Evolutionary conservation across 2,113 vertebrate genomes (phyloP).

Genomic region (Mohoua ochrocephala): DNA sequence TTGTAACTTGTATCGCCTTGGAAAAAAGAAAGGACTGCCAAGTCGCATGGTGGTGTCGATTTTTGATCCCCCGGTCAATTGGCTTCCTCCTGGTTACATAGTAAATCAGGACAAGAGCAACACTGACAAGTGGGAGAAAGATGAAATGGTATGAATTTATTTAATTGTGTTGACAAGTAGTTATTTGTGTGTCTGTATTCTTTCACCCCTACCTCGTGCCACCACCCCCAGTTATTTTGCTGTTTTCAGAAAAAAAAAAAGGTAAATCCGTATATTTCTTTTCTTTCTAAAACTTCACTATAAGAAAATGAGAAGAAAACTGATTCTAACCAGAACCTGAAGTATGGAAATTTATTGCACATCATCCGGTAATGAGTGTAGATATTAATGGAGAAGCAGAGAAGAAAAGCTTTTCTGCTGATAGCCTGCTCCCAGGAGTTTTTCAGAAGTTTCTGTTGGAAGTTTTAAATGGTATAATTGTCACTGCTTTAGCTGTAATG

Average conservation of each 20-base stretch:
- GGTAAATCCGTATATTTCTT: not conserved
- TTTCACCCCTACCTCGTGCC: not conserved
- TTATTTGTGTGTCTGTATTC: not conserved
- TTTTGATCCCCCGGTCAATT: slow-evolving; percentile 97
- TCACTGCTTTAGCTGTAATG: not conserved
- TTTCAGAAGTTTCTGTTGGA: not conserved
- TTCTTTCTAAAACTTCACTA: not conserved
- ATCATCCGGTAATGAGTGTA: not conserved
- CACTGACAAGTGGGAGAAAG: slow-evolving; percentile 86
- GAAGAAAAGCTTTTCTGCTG: not conserved
- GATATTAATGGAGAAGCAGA: not conserved
- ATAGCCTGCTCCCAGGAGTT: not conserved
- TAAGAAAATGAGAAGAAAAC: not conserved
- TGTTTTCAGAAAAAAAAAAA: not conserved
- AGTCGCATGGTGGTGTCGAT: slow-evolving; percentile 99
- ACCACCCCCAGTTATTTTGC: not conserved
- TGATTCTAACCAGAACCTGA: not conserved
- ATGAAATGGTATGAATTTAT: slow-evolving; percentile 81
- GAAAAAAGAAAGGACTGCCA: slow-evolving; percentile 96
- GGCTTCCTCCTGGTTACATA: slow-evolving; percentile 94
- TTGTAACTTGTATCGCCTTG: slow-evolving; percentile 97
- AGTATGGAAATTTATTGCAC: not conserved
- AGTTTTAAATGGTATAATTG: not conserved
- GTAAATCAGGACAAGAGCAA: slow-evolving; percentile 95
- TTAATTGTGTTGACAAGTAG: not conserved